A percentile compares a stretch with the other conserved stretches of the same genome.
These are phyloP conservation scores for Ptychobarbus kaznakovi DNA, from an alignment of 2,797 vertebrate species.

Conservation along the genomic window DNA sequence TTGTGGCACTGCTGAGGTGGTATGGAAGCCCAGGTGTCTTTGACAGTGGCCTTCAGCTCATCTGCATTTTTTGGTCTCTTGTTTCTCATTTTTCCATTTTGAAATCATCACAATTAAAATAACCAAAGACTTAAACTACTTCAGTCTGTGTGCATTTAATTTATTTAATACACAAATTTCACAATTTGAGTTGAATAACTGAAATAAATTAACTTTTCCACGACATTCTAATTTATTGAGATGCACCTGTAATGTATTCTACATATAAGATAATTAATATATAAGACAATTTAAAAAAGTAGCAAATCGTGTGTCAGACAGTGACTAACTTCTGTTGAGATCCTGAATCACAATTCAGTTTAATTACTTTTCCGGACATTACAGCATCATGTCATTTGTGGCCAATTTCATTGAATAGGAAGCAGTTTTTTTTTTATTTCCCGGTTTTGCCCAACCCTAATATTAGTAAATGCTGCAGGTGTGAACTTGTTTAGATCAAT, in stretches of 20 bases:
- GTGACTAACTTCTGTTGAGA: neutral
- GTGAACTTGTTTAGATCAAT: neutral
- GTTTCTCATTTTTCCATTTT: too few relatives aligned
- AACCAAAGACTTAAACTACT: too few relatives aligned
- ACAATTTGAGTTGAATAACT: too few relatives aligned
- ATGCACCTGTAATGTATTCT: neutral
- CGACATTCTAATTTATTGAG: too few relatives aligned
- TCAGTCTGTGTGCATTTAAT: too few relatives aligned
- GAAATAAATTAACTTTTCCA: too few relatives aligned
- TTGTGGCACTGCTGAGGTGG: too few relatives aligned
- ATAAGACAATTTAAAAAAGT: neutral
- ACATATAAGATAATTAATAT: neutral
- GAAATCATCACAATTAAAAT: too few relatives aligned
- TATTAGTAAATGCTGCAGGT: neutral
- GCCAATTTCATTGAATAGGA: neutral
- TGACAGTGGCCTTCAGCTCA: too few relatives aligned
- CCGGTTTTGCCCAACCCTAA: neutral
- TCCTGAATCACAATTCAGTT: neutral
- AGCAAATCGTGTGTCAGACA: neutral
- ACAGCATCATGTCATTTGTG: neutral
- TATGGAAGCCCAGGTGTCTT: too few relatives aligned
- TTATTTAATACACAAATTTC: too few relatives aligned
- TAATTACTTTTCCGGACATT: neutral
- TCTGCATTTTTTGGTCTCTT: too few relatives aligned
- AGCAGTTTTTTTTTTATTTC: neutral